Evolutionary conservation across 2,113 vertebrate genomes (phyloP).

Genomic region (Rhynchomys soricoides): DNA sequence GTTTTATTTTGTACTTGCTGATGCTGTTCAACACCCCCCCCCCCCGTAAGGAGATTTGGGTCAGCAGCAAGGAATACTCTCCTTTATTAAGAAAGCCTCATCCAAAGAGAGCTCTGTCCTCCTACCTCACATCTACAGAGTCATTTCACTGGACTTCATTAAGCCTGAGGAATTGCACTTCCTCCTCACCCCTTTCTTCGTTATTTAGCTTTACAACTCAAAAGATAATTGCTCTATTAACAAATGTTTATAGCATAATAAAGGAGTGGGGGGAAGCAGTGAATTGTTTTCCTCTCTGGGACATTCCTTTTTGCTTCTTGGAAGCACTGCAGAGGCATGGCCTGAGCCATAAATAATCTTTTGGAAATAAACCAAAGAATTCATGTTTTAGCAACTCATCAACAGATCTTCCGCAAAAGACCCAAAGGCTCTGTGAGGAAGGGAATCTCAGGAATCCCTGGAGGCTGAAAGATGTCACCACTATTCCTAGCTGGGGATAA

Average conservation of each 20-base stretch:
- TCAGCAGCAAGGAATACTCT: constrained; percentile 5
- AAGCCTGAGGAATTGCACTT: constrained; percentile 77
- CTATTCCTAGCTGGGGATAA: background rate
- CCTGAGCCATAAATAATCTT: constrained; percentile 51
- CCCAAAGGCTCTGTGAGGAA: constrained; percentile 24
- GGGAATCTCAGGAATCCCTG: constrained; percentile 56
- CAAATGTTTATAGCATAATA: constrained; percentile 76
- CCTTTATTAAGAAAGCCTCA: constrained; percentile 47
- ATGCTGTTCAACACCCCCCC: background rate
- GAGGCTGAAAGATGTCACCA: constrained; percentile 39
- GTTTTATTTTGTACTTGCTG: background rate
- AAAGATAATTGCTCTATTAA: constrained; percentile 80
- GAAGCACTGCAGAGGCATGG: constrained; percentile 43
- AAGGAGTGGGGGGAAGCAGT: constrained; percentile 43
- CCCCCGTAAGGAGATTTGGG: background rate
- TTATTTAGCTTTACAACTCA: constrained; percentile 75
- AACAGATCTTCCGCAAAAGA: constrained; percentile 21
- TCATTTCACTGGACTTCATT: constrained; percentile 71
- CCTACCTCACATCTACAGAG: constrained; percentile 61
- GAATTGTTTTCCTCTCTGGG: background rate
- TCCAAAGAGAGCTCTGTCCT: background rate
- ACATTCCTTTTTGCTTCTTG: constrained; percentile 72
- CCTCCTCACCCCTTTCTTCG: constrained; percentile 65
- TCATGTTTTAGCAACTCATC: constrained; percentile 58
- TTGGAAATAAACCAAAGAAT: constrained; percentile 50